Percentiles rank a stretch among this genome's conserved stretches.
Evolutionary conservation across 2,888 invertebrate species (phyloP).

Genomic region (Alloscopus bannaensis): DNA sequence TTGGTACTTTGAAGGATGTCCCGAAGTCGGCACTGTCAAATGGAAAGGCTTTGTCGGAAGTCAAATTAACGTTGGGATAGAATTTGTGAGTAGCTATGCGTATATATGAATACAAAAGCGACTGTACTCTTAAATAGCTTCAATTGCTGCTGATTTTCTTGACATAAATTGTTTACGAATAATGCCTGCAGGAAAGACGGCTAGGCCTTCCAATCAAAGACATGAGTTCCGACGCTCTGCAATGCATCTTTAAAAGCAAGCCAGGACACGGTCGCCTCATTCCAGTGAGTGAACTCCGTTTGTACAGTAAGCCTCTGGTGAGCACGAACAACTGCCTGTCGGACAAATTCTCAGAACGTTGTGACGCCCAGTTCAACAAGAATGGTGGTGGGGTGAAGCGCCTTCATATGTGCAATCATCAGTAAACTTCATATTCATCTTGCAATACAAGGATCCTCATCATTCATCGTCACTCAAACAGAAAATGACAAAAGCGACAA

Average conservation of each 20-base stretch:
- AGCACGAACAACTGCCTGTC: background rate
- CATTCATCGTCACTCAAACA: too few relatives aligned
- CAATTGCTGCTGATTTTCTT: too few relatives aligned
- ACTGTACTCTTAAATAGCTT: too few relatives aligned
- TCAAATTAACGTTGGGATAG: slow-evolving; percentile 58
- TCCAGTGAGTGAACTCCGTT: slow-evolving; percentile 52
- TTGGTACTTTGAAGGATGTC: slow-evolving; percentile 56
- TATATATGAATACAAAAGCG: too few relatives aligned
- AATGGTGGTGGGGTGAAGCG: slow-evolving; percentile 21
- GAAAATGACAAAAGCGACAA: too few relatives aligned
- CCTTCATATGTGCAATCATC: slow-evolving; percentile 40
- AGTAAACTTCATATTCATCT: slow-evolving; percentile 18
- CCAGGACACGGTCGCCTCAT: slow-evolving; percentile 61
- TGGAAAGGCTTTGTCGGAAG: slow-evolving; percentile 67
- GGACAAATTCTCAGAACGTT: slow-evolving; percentile 25
- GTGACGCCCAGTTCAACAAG: background rate
- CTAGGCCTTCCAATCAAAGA: slow-evolving; percentile 63
- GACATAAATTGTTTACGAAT: background rate
- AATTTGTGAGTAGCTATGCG: slow-evolving; percentile 59
- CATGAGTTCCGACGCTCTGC: slow-evolving; percentile 44
- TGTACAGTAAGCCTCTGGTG: slow-evolving; percentile 19
- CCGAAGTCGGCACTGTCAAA: slow-evolving; percentile 54
- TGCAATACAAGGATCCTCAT: too few relatives aligned
- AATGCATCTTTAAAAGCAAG: slow-evolving; percentile 61
- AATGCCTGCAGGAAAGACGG: slow-evolving; percentile 52